Base-by-base conservation (phyloP, 92 coral and sea anemone genomes). In the Epizoanthus illoricatus region DNA sequence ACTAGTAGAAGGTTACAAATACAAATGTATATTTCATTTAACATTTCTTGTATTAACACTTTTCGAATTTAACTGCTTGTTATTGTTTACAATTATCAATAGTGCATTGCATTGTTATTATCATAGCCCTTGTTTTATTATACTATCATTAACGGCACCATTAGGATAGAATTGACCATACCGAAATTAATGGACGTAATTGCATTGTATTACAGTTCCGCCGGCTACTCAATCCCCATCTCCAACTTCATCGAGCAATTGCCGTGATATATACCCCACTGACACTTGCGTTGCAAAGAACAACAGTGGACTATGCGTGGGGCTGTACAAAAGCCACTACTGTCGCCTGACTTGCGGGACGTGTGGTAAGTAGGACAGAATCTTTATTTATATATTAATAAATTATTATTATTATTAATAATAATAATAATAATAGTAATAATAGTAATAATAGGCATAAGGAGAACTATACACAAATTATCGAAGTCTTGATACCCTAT, bases 331-430 rank as follows among this genome's bases (percentile, higher is more conserved):
- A 47, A 8, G 7, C 43, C 0, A 54, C 20, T 74, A 55, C n/a
- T 74, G 80, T 74, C 80, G 80, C 11, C 49, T 56, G n/a, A 74
- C 80, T 0, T 74, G 80, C 39, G 80, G 80, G 36, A 49, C 21
- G 17, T 74, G 80, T 56, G 80, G 80, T 74, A 33, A 23, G 80
- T 33, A 0, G 8, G 6, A 0, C 6, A 3, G 57, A 70, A 36
- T 42, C 17, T 28, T 3, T 19, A 10, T 65, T 11, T 12, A 23
- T 65, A 65, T n/a, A 65, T 2, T 3, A 20, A 20, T 28, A 18
- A 0, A 28, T 65, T 7, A 65, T 23, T n/a, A n/a, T 65, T 5
- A n/a, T 65, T 20, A 11, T 5, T 24, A n/a, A 20, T 24, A 20
- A 19, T 0, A 66, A 11, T 21, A 36, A 0, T 65, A 66, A 23